Evolutionary conservation across 2,113 vertebrate species (phyloP), one percentile per base, ranked within the genome.

Genomic region (western clawed frog (Xenopus tropicalis)): DNA sequence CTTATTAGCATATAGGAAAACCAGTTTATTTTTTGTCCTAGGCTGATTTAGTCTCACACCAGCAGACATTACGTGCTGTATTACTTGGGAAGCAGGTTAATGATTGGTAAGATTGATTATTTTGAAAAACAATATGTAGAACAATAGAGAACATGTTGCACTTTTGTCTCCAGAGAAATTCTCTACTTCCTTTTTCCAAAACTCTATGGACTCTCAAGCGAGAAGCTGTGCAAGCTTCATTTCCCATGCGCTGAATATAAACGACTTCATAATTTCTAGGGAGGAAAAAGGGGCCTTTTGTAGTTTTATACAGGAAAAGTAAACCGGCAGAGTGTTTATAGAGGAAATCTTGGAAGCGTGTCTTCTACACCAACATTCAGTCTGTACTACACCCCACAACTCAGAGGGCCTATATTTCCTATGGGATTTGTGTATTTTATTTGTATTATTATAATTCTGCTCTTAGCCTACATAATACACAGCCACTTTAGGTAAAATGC

Each of bases 101-200:
- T 76, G 73, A 69, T 69, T 67, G 67, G 1, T 67, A 37, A 61
- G 73, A 75, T 75, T 69, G 44, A 76, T 76, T 69, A 63, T 62
- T 69, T 59, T 62, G 17, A 54, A 54, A n/a, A 48, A 48, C n/a
- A 54, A 54, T 54, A 8, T 21, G 16, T 11, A 56, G 58, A 69
- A 76, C 73, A 76, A 76, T 76, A 56, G 73, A 37, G 73, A 63
- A 69, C 24, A 63, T 62, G 58, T 76, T 76, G 69, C 59, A 69
- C 61, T 69, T 76, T 66, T 66, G 29, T 56, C 73, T 21, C 48
- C 8, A 69, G 58, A 69, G 73, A 69, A 69, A 76, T 69, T 37
- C 58, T 56, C 64, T 46, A 24, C 25, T 76, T 76, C 73, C 73
- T 69, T 69, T 58, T 69, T 63, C 58, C 44, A 69, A 63, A 69